These are phyloP conservation scores for Todiramphus chloris DNA, from an alignment of 2,113 vertebrate species.

Conservation along the genomic window DNA sequence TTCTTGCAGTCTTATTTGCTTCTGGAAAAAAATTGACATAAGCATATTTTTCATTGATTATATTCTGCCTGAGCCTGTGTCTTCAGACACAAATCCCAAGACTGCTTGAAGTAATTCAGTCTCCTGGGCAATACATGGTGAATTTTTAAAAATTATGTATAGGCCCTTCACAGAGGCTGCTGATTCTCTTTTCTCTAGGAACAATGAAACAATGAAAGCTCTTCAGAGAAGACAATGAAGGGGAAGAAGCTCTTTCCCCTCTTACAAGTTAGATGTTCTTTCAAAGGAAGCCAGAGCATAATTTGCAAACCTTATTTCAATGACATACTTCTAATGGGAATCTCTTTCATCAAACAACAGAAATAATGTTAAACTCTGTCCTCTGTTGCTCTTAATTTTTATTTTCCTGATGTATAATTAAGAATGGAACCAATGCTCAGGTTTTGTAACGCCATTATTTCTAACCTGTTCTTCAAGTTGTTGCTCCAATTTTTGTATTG, in stretches of 20 bases:
- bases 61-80: background rate
- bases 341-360: background rate
- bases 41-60: conserved; percentile 10
- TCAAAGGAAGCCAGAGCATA: background rate
- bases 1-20: conserved; percentile 90
- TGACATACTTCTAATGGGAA: background rate
- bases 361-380: background rate
- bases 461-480: conserved; percentile 95
- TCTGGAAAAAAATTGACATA: conserved; percentile 79
- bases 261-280: background rate
- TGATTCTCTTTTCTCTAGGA: background rate
- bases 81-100: conserved; percentile 14
- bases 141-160: background rate
- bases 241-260: background rate
- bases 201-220: background rate
- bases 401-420: background rate
- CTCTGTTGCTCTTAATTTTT: background rate
- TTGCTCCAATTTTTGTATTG: conserved; percentile 85
- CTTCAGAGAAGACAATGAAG: background rate
- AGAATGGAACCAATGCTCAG: background rate
- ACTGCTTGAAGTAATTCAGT: background rate
- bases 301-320: background rate
- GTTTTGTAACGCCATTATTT: background rate
- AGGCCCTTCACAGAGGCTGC: background rate
- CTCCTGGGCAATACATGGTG: background rate